Percentiles rank a stretch among this genome's conserved stretches.
phyloP scores from a whole-genome alignment of 2,888 invertebrate species.

The Phaonia tiefii region DNA sequence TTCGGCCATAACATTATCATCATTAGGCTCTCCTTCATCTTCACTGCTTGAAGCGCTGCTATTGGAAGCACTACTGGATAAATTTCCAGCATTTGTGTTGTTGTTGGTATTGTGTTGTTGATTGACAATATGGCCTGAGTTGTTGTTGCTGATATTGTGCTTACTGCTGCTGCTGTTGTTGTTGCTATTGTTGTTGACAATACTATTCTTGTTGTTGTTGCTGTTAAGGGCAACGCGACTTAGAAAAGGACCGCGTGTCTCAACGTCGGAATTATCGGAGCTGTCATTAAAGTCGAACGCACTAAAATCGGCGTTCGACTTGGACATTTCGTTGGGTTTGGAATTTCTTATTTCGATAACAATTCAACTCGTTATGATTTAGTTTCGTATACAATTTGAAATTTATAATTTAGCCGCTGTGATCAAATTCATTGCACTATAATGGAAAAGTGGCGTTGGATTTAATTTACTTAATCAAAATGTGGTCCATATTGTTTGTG shows the following conservation, averaged over 20 bases:
- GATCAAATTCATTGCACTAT: background rate
- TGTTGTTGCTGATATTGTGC: slow-evolving; percentile 52
- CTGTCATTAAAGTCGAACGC: slow-evolving; percentile 80
- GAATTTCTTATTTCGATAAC: background rate
- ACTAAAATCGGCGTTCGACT: slow-evolving; percentile 78
- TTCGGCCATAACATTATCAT: slow-evolving; percentile 50
- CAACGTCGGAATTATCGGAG: slow-evolving; percentile 78
- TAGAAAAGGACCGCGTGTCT: slow-evolving; percentile 77
- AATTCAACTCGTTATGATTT: slow-evolving; percentile 23
- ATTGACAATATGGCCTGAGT: slow-evolving; percentile 46
- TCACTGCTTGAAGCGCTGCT: slow-evolving; percentile 68
- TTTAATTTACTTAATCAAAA: too few species aligned
- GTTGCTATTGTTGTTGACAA: slow-evolving; percentile 66
- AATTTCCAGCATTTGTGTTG: slow-evolving; percentile 70
- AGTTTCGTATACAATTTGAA: slow-evolving; percentile 51
- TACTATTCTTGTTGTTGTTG: slow-evolving; percentile 57
- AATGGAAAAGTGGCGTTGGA: background rate
- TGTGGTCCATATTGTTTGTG: slow-evolving; percentile 25
- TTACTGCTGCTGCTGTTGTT: slow-evolving; percentile 64
- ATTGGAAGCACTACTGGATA: slow-evolving; percentile 72
- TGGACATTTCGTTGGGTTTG: slow-evolving; percentile 71
- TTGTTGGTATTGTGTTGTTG: slow-evolving; percentile 53
- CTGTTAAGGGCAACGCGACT: slow-evolving; percentile 74
- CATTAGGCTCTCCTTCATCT: slow-evolving; percentile 68
- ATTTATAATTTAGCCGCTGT: too few species aligned